A percentile compares a stretch with the other conserved stretches of the same genome.
Conservation (phyloP, 2,113 vertebrate genomes). For the Pogonocichla stellata region DNA sequence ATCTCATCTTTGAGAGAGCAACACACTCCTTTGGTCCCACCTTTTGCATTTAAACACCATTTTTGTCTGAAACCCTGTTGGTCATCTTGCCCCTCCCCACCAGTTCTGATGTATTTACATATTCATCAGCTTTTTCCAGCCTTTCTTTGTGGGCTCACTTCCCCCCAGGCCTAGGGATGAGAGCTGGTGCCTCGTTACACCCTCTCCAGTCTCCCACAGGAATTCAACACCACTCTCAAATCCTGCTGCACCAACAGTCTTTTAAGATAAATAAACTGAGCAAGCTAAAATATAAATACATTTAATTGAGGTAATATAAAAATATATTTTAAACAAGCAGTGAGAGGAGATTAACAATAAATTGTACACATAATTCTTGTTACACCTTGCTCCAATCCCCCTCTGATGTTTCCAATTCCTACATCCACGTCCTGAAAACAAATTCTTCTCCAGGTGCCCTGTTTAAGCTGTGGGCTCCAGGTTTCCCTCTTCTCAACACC, state of each 20-base stretch:
- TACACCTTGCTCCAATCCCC: background rate
- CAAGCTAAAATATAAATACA: background rate
- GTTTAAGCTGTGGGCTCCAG: background rate
- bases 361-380: accelerated
- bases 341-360: background rate
- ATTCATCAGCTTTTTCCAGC: background rate
- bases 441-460: background rate
- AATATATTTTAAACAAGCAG: background rate
- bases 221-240: accelerated
- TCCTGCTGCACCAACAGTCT: background rate
- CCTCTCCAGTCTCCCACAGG: background rate
- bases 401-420: background rate
- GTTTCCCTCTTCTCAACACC: background rate
- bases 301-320: background rate
- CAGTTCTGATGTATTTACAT: background rate
- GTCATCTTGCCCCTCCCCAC: too few species aligned
- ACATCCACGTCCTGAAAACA: background rate
- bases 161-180: background rate
- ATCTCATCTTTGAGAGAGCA: background rate
- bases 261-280: background rate
- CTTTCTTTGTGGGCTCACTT: background rate
- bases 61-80: accelerated
- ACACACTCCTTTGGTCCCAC: background rate
- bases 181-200: background rate
- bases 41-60: background rate